These are phyloP conservation scores for Ips nitidus DNA, from an alignment of 1,140 invertebrate species.

Conservation along the genomic window DNA sequence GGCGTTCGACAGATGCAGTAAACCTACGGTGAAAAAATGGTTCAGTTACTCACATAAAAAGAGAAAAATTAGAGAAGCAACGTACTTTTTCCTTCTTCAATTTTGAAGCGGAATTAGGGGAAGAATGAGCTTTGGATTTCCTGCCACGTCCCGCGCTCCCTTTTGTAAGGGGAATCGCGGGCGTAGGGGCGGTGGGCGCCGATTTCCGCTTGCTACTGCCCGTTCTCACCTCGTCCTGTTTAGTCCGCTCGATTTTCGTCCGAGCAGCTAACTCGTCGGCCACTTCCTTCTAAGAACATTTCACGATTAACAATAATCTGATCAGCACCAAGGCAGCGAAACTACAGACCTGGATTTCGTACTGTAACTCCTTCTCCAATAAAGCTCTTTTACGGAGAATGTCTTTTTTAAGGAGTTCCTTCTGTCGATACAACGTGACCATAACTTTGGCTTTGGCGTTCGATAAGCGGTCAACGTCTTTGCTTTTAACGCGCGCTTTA, in stretches of 20 bases:
- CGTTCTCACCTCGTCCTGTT: constrained; percentile 69
- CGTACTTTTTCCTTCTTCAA: constrained; percentile 36
- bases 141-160: constrained; percentile 6
- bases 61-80: not conserved
- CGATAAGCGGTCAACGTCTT: constrained; percentile 58
- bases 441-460: constrained; percentile 63
- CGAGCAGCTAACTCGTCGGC: constrained; percentile 65
- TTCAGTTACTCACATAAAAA: not conserved
- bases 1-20: constrained; percentile 93
- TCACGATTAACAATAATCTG: constrained; percentile 5
- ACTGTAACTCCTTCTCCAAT: constrained; percentile 87
- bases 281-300: constrained; percentile 64
- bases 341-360: constrained; percentile 76
- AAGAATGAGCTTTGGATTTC: constrained; percentile 18
- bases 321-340: not conserved
- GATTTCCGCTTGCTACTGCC: constrained; percentile 62
- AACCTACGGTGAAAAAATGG: constrained; percentile 56
- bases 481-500: constrained; percentile 42
- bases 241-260: constrained; percentile 68
- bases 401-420: constrained; percentile 90
- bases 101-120: constrained; percentile 8
- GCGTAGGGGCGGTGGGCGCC: constrained; percentile 55
- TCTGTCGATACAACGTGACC: constrained; percentile 77
- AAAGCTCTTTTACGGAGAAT: constrained; percentile 87
- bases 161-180: constrained; percentile 48